These are phyloP conservation scores for Accipiter cooperii DNA, from an alignment of 2,113 vertebrate genomes.

Conservation along the genomic window DNA sequence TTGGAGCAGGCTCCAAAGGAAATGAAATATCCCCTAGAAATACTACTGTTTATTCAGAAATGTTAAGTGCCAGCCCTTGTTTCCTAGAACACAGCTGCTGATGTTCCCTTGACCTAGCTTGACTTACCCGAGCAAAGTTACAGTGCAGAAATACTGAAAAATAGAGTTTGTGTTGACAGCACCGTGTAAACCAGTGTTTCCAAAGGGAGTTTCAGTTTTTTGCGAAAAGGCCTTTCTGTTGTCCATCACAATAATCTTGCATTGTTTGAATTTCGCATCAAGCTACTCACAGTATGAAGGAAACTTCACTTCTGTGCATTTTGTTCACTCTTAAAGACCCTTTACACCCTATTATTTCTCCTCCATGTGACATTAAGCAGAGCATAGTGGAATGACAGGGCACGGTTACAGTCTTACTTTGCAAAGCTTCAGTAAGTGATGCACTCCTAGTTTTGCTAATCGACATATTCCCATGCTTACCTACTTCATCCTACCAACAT, in stretches of 20 bases:
- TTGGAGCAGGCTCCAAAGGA: neutral
- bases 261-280: neutral
- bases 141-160: neutral
- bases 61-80: neutral
- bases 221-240: neutral
- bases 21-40: neutral
- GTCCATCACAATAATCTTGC: neutral
- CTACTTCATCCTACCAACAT: neutral
- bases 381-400: fast-evolving
- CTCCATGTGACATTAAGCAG: neutral
- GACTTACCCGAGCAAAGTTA: neutral
- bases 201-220: neutral
- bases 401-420: neutral
- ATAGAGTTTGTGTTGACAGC: neutral
- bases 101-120: neutral
- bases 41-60: neutral
- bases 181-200: neutral
- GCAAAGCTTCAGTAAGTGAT: neutral
- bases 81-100: neutral
- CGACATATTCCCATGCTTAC: neutral
- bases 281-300: neutral
- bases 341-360: neutral
- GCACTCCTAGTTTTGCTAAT: neutral
- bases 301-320: neutral
- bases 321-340: neutral